Evolutionary conservation across 2,888 invertebrate species (phyloP), one percentile per base, ranked within the genome.

Genomic region (Frankliniella fusca): DNA sequence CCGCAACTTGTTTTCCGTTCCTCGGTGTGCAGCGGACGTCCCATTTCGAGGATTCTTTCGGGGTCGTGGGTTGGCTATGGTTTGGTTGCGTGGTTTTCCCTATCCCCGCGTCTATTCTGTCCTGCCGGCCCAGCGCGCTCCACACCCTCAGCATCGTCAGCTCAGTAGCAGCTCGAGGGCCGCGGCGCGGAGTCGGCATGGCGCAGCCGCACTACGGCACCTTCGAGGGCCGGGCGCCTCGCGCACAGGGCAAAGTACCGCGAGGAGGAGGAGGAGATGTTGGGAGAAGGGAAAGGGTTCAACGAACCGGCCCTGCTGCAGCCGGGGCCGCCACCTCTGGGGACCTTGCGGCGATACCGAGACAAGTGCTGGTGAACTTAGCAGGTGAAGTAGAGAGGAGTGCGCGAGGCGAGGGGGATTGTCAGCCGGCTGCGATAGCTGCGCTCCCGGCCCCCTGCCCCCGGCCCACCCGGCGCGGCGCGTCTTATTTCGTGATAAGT

Each of bases 311-410:
- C 23, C 70, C 70, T 8, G 70, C 27, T 11, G 70, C 70, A 11
- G 70, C 23, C 65, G 9, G 2, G 3, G 65, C 65, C 23, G 70
- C 23, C 70, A 23, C n/a, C 23, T 20, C 23, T 27, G 27, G 12
- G 23, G 70, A 10, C 70, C 23, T 12, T 27, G 70, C 12, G 27
- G 70, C 70, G 70, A 76, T 76, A 76, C 70, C 23, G 70, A 23
- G 27, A 23, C 70, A 76, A 76, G 70, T 76, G 12, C 70, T 76
- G 70, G 70, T 76, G 70, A 76, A 76, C 70, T 76, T 76, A 27
- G 70, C 70, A 76, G 70, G 70, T 76, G 23, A 76, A 27, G 70
- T 23, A 27, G 27, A 27, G 70, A 54, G 54, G 8, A 18, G 54
- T 10, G 23, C 23, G 70, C 23, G 23, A 9, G 70, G 7, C 23